These are phyloP conservation scores for Galemys pyrenaicus DNA, from an alignment of 2,113 vertebrate species.

Conservation along the genomic window DNA sequence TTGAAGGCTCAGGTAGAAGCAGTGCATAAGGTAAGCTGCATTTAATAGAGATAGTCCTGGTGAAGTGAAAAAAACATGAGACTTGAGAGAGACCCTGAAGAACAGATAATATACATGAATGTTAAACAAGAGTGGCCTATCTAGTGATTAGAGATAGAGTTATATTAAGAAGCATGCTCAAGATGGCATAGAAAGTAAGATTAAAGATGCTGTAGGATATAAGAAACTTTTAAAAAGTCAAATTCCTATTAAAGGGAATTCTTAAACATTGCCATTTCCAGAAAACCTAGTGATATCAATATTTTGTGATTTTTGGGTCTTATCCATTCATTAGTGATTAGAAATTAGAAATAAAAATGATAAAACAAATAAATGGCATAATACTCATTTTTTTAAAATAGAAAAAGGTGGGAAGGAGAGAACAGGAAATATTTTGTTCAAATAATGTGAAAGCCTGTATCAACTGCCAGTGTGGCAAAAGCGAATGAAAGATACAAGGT, in stretches of 20 bases:
- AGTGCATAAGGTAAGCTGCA: slow-evolving; percentile 88
- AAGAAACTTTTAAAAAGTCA: background rate
- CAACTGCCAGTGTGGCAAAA: background rate
- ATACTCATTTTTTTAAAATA: background rate
- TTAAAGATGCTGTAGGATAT: background rate
- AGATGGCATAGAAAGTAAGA: background rate
- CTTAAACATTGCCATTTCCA: background rate
- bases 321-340: background rate
- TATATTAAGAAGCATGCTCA: background rate
- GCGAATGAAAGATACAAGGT: background rate
- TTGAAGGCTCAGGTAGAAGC: slow-evolving; percentile 94
- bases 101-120: background rate
- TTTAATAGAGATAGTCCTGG: background rate
- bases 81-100: background rate
- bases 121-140: background rate
- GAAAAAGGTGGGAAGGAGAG: background rate
- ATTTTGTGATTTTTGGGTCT: background rate
- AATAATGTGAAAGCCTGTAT: background rate
- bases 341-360: background rate
- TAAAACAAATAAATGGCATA: background rate
- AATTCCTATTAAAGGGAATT: background rate
- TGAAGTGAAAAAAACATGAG: background rate
- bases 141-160: background rate
- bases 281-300: background rate
- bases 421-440: background rate